Percentiles rank a stretch among this genome's conserved stretches.
These are phyloP conservation scores for Hormiphora californensis DNA, from an alignment of 37 sponge, comb jelly and placozoan genomes.

Conservation along the genomic window DNA sequence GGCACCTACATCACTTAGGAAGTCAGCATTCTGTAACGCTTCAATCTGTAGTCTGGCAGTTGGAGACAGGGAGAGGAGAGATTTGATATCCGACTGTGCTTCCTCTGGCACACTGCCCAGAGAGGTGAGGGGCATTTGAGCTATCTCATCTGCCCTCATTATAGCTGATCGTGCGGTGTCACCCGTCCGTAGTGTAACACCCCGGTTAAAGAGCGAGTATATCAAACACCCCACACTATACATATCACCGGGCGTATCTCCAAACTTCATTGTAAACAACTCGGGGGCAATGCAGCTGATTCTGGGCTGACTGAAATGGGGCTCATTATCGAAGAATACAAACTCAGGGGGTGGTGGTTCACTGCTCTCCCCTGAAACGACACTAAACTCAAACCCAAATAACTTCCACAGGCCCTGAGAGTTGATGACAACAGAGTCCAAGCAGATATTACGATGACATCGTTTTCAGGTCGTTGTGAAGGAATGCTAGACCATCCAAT, in stretches of 20 bases:
- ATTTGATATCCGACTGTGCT: neutral
- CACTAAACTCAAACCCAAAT: slow-evolving; percentile 35
- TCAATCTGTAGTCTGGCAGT: neutral
- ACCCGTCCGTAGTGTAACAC: neutral
- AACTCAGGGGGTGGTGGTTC: slow-evolving; percentile 50
- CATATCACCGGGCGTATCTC: slow-evolving; percentile 33
- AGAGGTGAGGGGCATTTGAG: neutral
- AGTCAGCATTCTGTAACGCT: neutral
- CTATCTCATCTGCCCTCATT: neutral
- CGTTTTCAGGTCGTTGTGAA: slow-evolving; percentile 28
- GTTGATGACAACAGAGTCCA: neutral
- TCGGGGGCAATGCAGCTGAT: slow-evolving; percentile 20
- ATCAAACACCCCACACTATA: slow-evolving; percentile 48
- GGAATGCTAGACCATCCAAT: slow-evolving; percentile 17
- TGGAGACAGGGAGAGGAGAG: neutral
- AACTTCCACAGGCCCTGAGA: slow-evolving; percentile 33
- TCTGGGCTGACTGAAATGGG: slow-evolving; percentile 14
- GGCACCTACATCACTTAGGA: slow-evolving; percentile 42
- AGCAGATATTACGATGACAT: slow-evolving; percentile 26
- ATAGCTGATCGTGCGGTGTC: neutral
- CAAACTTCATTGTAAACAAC: neutral
- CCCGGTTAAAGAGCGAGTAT: slow-evolving; percentile 13
- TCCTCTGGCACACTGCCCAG: neutral
- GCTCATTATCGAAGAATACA: neutral
- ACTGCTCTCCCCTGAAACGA: slow-evolving; percentile 43